These are phyloP conservation scores for Latrodectus geometricus DNA, from an alignment of 1,140 invertebrate species.

Conservation along the genomic window DNA sequence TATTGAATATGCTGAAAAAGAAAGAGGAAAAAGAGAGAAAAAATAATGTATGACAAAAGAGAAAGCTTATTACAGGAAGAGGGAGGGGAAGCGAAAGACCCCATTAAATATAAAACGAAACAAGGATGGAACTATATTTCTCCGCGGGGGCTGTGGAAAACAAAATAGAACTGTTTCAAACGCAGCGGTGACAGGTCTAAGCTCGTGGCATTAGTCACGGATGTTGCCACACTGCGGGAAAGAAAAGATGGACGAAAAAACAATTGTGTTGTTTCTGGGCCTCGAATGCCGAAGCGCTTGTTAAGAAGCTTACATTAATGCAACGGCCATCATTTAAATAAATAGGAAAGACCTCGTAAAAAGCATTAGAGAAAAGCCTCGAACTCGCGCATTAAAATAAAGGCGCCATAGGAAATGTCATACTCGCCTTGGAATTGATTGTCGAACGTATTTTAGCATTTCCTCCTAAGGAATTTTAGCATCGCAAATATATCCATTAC, in stretches of 20 bases:
- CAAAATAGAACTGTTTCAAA: constrained; percentile 50
- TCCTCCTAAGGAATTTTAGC: neutral
- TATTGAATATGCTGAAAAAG: constrained; percentile 52
- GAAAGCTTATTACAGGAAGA: constrained; percentile 47
- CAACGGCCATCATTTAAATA: constrained; percentile 53
- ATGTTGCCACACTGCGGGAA: constrained; percentile 30
- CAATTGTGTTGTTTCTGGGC: constrained; percentile 29
- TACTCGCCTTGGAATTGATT: constrained; percentile 32
- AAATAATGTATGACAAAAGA: constrained; percentile 5
- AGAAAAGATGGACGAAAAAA: constrained; percentile 28
- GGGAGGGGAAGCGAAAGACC: constrained; percentile 5
- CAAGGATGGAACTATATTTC: constrained; percentile 49
- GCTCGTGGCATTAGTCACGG: constrained; percentile 53
- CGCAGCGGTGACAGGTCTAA: constrained; percentile 46
- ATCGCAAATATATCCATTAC: neutral
- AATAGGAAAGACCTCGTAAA: constrained; percentile 54
- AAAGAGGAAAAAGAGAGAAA: constrained; percentile 2
- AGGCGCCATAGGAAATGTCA: constrained; percentile 29
- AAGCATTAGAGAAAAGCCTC: constrained; percentile 48
- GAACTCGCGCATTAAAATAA: constrained; percentile 47
- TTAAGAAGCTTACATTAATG: constrained; percentile 56
- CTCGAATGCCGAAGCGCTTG: constrained; percentile 23
- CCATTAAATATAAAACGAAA: constrained; percentile 58
- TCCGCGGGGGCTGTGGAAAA: neutral
- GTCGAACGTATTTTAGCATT: neutral